phyloP scores from a whole-genome alignment of 2,113 vertebrate genomes.

The Progne subis region DNA sequence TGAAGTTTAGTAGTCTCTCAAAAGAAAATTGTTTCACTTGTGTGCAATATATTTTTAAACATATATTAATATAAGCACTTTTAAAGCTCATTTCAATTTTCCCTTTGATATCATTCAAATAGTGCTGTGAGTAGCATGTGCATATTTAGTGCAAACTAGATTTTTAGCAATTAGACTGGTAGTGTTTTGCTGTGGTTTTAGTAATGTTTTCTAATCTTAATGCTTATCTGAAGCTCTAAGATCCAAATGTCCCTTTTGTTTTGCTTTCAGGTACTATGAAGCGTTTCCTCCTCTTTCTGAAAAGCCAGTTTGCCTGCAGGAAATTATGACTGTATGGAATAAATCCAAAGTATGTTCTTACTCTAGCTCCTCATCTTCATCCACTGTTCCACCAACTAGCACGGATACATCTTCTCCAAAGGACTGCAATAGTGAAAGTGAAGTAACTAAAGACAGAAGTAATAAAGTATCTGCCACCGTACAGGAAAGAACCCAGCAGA shows the following conservation, averaged over 20 bases:
- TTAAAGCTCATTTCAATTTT: not conserved
- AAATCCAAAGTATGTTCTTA: conserved; percentile 90
- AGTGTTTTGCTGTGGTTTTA: not conserved
- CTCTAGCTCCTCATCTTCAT: conserved; percentile 92
- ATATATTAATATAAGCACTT: not conserved
- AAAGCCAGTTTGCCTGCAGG: conserved; percentile 97
- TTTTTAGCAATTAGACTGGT: not conserved
- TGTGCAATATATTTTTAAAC: not conserved
- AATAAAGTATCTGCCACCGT: conserved; percentile 60
- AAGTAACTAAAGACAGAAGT: conserved; percentile 81
- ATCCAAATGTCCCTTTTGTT: not conserved
- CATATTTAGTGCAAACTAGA: not conserved
- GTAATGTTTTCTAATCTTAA: not conserved
- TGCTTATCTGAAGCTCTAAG: not conserved
- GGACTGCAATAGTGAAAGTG: conserved; percentile 92
- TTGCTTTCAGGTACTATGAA: conserved; percentile 92
- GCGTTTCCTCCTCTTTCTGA: conserved; percentile 97
- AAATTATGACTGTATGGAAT: conserved; percentile 99
- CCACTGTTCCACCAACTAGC: conserved; percentile 93
- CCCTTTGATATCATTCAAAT: not conserved
- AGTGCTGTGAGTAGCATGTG: not conserved
- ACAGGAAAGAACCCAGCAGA: conserved; percentile 77
- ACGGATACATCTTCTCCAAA: conserved; percentile 95
- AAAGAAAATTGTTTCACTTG: not conserved
- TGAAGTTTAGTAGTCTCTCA: not conserved